phyloP scores from a whole-genome alignment of 1,140 invertebrate genomes.

The Amphibalanus amphitrite region DNA sequence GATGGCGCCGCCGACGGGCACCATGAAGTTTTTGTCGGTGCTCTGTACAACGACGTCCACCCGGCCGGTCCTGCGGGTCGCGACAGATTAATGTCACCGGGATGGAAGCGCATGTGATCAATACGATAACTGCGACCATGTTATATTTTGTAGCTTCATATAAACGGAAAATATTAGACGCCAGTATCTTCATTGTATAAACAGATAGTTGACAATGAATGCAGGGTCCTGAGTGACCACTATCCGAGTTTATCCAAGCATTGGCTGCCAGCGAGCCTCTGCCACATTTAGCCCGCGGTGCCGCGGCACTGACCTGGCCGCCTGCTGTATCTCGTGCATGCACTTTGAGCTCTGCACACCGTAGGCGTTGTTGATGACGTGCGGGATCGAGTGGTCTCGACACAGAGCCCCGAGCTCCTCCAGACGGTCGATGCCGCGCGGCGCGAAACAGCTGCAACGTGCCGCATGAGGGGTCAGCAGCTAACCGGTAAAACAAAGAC shows the following conservation, averaged over 20 bases:
- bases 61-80: conserved; percentile 12
- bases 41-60: conserved; percentile 37
- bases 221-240: no score
- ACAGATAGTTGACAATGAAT: no score
- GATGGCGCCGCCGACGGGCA: conserved; percentile 71
- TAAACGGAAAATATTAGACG: not conserved
- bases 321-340: conserved; percentile 52
- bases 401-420: conserved; percentile 43
- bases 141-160: no score
- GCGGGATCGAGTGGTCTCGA: conserved; percentile 45
- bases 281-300: no score
- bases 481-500: no score
- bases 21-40: conserved; percentile 75
- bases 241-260: no score
- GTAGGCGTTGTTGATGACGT: conserved; percentile 79
- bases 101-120: no score
- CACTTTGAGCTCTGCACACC: conserved; percentile 58
- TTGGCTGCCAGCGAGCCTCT: no score
- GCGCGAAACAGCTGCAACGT: conserved; percentile 54
- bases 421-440: conserved; percentile 52
- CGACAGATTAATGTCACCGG: no score
- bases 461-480: no score
- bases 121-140: no score
- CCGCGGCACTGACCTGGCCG: conserved; percentile 27
- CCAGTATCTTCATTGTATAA: not conserved